A percentile compares a stretch with the other conserved stretches of the same genome.
phyloP scores from a whole-genome alignment of 2,797 vertebrate species.

The Danio choprae region DNA sequence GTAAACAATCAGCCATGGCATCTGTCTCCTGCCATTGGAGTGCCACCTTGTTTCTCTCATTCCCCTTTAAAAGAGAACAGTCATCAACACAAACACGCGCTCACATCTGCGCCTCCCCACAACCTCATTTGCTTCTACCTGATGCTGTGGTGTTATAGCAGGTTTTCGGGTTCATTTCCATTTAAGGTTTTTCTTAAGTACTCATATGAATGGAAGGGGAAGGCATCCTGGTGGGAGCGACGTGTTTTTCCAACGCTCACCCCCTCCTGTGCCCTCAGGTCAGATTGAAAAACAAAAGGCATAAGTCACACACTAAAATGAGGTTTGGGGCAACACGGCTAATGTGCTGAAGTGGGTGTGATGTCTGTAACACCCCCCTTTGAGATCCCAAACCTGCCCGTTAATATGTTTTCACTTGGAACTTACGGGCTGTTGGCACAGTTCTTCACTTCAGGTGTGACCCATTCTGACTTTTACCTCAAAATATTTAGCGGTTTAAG shows the following conservation, averaged over 20 bases:
- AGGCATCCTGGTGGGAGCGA: slow-evolving; percentile 42
- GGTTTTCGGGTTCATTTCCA: slow-evolving; percentile 81
- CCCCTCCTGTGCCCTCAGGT: slow-evolving; percentile 68
- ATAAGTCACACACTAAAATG: slow-evolving; percentile 77
- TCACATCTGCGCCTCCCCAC: slow-evolving; percentile 76
- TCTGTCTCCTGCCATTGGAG: slow-evolving; percentile 86
- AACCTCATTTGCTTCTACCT: slow-evolving; percentile 80
- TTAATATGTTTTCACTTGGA: slow-evolving; percentile 26
- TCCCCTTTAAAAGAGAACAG: slow-evolving; percentile 65
- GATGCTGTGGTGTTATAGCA: slow-evolving; percentile 80
- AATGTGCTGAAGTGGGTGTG: slow-evolving; percentile 69
- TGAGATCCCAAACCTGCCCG: slow-evolving; percentile 4
- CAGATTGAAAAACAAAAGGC: slow-evolving; percentile 73
- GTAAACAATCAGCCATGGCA: slow-evolving; percentile 98
- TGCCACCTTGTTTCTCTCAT: slow-evolving; percentile 84
- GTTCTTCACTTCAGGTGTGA: slow-evolving; percentile 1
- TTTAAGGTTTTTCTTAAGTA: slow-evolving; percentile 73
- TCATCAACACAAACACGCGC: slow-evolving; percentile 55
- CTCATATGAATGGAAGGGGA: slow-evolving; percentile 72
- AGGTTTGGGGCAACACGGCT: slow-evolving; percentile 71
- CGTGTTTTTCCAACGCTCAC: slow-evolving; percentile 43
- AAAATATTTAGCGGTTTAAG: background rate
- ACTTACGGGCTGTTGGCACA: slow-evolving; percentile 8
- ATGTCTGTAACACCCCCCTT: slow-evolving; percentile 68
- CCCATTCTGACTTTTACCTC: background rate